phyloP scores from a whole-genome alignment of 2,888 invertebrate genomes.

The Teleiodes luculella region DNA sequence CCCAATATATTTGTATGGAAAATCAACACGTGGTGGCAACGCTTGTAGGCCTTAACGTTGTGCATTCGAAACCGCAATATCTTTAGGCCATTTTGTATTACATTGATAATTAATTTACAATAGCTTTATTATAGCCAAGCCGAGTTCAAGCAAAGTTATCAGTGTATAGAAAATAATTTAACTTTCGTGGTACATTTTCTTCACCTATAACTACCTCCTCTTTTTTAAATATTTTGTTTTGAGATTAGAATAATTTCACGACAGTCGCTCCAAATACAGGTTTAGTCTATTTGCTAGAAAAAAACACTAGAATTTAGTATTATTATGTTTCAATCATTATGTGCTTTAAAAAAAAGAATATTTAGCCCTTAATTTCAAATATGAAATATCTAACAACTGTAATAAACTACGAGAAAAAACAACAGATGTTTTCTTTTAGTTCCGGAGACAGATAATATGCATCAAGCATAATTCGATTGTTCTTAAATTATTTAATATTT shows the following conservation, averaged over 20 bases:
- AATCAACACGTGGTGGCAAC: conserved; percentile 42
- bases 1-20: conserved; percentile 10
- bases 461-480: too few species aligned
- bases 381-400: background rate
- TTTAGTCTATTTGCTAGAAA: background rate
- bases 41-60: conserved; percentile 39
- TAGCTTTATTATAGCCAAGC: conserved; percentile 41
- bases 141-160: conserved; percentile 38
- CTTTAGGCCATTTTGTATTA: conserved; percentile 30
- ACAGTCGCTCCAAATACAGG: background rate
- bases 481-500: background rate
- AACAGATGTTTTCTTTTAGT: too few species aligned
- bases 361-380: background rate
- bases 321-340: background rate
- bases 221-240: background rate
- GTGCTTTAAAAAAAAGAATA: background rate
- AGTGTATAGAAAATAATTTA: conserved; percentile 28
- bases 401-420: too few species aligned
- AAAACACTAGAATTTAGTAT: conserved; percentile 1
- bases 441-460: too few species aligned
- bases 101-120: conserved; percentile 29
- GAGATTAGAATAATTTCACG: too few species aligned
- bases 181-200: background rate
- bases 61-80: conserved; percentile 19
- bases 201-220: background rate